phyloP scores from a whole-genome alignment of 2,113 vertebrate species.

The Bagarius yarrelli region DNA sequence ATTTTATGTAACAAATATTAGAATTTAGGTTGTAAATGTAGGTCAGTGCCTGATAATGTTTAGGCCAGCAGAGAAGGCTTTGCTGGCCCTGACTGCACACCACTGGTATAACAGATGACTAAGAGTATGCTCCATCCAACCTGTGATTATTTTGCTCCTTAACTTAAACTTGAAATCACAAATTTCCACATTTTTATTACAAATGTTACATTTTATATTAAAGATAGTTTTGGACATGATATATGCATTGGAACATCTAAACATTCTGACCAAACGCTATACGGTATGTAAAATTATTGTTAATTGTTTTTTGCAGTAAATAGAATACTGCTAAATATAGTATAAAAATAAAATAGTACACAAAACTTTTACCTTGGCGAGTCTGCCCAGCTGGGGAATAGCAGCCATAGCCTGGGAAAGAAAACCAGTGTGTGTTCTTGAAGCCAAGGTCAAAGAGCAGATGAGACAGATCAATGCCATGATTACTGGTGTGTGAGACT shows the following conservation, averaged over 20 bases:
- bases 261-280: neutral
- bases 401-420: neutral
- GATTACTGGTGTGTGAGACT: slow-evolving; percentile 48
- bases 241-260: neutral
- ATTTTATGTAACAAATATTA: no score
- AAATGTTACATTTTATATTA: neutral
- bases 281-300: neutral
- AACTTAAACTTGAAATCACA: neutral
- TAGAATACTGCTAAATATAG: neutral
- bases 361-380: neutral
- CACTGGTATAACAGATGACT: neutral
- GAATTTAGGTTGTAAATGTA: no score
- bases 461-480: slow-evolving; percentile 48
- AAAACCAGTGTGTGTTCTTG: slow-evolving; percentile 29
- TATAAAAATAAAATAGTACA: slow-evolving; percentile 6
- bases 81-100: no score
- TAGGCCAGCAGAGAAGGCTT: no score
- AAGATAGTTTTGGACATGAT: neutral
- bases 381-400: neutral
- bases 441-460: slow-evolving; percentile 24
- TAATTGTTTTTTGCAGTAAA: neutral
- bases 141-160: neutral
- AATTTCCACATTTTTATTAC: neutral
- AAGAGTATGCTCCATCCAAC: neutral
- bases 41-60: no score